Conservation (phyloP, 2,113 vertebrate genomes). For the Dicrurus megarhynchus region DNA sequence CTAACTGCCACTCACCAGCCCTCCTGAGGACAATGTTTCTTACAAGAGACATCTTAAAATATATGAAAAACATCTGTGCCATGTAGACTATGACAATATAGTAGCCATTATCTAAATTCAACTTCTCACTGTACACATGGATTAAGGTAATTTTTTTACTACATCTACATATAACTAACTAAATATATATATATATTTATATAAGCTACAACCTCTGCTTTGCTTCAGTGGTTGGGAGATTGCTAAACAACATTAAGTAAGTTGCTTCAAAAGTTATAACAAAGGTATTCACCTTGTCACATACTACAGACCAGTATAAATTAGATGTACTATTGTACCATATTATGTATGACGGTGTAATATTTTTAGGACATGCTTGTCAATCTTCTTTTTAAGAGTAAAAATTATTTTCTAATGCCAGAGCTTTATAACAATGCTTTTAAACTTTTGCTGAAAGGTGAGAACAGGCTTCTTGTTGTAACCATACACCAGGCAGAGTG, state of each 20-base stretch:
- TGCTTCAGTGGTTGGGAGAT: not conserved
- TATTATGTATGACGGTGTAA: not conserved
- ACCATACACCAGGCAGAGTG: not conserved
- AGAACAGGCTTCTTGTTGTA: not conserved
- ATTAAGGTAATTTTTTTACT: not conserved
- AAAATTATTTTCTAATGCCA: not conserved
- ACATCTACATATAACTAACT: not conserved
- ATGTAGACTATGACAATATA: not conserved
- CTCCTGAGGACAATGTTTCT: constrained; percentile 42
- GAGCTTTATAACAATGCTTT: not conserved
- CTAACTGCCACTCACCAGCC: constrained; percentile 52
- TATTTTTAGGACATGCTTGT: not conserved
- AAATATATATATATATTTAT: not conserved
- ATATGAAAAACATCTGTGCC: constrained; percentile 14
- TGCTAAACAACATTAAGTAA: not conserved
- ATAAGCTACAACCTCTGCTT: not conserved
- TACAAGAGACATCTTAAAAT: constrained; percentile 65
- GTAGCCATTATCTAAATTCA: not conserved
- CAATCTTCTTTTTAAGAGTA: not conserved
- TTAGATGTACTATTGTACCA: not conserved
- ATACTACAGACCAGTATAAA: not conserved
- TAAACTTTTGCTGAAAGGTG: not conserved
- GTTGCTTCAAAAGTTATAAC: not conserved
- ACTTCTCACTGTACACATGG: not conserved
- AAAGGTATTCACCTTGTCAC: not conserved